Percentiles rank a stretch among this genome's conserved stretches.
These are phyloP conservation scores for Pipistrellus pygmaeus DNA, from an alignment of 2,797 vertebrate species.

Conservation along the genomic window DNA sequence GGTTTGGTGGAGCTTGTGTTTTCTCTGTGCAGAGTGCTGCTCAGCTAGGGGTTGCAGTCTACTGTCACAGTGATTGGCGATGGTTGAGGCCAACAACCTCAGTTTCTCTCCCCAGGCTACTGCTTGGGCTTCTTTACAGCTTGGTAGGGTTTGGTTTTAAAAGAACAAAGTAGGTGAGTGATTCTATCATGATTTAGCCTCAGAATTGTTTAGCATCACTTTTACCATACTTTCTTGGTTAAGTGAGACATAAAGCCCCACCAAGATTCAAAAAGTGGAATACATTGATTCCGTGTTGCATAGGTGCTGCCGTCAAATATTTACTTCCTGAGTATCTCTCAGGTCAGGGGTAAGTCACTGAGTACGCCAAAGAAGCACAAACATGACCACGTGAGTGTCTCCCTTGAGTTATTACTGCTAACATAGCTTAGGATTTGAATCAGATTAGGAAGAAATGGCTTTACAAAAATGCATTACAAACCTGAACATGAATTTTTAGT, in stretches of 20 bases:
- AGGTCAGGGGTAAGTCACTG: constrained; percentile 18
- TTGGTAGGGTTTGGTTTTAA: background rate
- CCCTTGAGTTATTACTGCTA: constrained; percentile 58
- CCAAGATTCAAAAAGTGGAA: background rate
- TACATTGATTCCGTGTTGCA: background rate
- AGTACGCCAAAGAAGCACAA: background rate
- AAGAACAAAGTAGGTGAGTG: background rate
- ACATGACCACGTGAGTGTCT: constrained; percentile 14
- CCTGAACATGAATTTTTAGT: background rate
- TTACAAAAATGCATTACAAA: background rate
- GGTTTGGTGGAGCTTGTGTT: background rate
- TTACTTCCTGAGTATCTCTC: constrained; percentile 47
- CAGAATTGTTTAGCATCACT: background rate
- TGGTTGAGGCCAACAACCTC: background rate
- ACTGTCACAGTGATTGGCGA: background rate
- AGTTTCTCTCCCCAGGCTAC: background rate
- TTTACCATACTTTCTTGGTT: background rate
- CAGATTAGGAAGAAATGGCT: background rate
- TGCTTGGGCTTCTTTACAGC: background rate
- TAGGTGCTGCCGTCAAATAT: constrained; percentile 6
- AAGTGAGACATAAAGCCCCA: background rate
- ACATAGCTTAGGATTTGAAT: constrained; percentile 1
- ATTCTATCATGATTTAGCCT: background rate
- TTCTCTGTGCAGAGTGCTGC: background rate
- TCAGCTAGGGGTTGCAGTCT: background rate